These are phyloP conservation scores for Rambutsinella grinnellia DNA, from an alignment of 2,888 invertebrate genomes.

Conservation along the genomic window DNA sequence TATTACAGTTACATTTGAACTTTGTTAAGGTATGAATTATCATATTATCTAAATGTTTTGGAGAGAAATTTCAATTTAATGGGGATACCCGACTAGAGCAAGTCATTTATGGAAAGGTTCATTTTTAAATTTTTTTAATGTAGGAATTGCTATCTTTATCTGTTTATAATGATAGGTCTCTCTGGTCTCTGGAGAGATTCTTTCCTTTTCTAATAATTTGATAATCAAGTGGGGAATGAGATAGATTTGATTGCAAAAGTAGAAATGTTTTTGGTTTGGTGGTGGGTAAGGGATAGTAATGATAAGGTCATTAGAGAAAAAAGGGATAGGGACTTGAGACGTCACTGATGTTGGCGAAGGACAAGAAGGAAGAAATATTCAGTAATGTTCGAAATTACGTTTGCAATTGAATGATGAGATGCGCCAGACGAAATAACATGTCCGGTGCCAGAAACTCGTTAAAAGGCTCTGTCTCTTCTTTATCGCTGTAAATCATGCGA, in stretches of 20 bases:
- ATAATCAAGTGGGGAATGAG: not conserved
- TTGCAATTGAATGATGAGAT: too few species aligned
- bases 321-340: too few species aligned
- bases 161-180: not conserved
- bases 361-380: too few species aligned
- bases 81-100: not conserved
- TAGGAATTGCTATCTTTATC: not conserved
- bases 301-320: too few species aligned
- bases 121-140: not conserved
- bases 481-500: slow-evolving; percentile 55
- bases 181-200: too few species aligned
- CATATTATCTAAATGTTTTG: not conserved
- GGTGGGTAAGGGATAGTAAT: too few species aligned
- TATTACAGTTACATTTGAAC: too few species aligned
- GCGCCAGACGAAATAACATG: slow-evolving; percentile 1
- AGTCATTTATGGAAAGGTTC: not conserved
- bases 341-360: too few species aligned
- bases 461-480: slow-evolving; percentile 49
- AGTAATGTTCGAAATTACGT: too few species aligned
- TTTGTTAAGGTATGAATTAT: too few species aligned
- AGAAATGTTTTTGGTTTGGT: not conserved
- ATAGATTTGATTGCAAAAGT: not conserved
- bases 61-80: not conserved
- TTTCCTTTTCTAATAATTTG: not conserved
- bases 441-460: slow-evolving; percentile 62